Base-by-base conservation (phyloP, 1,140 invertebrate genomes). In the Chymomyza costata region DNA sequence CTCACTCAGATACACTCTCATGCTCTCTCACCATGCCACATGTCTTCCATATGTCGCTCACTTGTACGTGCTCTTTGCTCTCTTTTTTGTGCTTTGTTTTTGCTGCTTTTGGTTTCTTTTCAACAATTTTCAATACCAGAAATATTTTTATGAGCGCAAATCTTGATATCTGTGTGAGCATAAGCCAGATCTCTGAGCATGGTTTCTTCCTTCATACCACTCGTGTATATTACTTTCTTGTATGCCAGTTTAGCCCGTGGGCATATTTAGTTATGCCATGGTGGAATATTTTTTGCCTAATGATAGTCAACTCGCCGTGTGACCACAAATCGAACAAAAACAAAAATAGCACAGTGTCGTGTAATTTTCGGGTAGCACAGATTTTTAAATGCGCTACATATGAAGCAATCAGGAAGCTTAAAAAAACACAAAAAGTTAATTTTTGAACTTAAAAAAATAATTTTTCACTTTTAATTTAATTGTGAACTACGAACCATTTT, bases 301-400 rank as follows among this genome's bases (percentile, higher is more conserved):
- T 10, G 21, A 21, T 44, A 44, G 34, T 17, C 44, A 41, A 38
- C 44, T 25, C 8, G 48, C 21, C 48, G 37, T 35, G 40, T 25
- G 32, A 28, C 10, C 40, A 39, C 7, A 18, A 34, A 25, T 5
- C 3, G 3, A 5, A 25, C 21, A 25, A 25, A 25, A 25, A 25
- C 34, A 39, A 57, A 69, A 74, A 65, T 69, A 55, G 65, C 67
- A 71, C 67, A 73, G 32, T 21, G 64, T n/a, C n/a, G n/a, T n/a
- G n/a, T n/a, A n/a, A n/a, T n/a, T n/a, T n/a, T n/a, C n/a, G n/a
- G n/a, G n/a, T n/a, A n/a, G n/a, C n/a, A n/a, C n/a, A n/a, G n/a
- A n/a, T n/a, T n/a, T n/a, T n/a, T n/a, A n/a, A n/a, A n/a, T n/a
- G n/a, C n/a, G n/a, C n/a, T n/a, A n/a, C n/a, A n/a, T n/a, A n/a